Evolutionary conservation across 2,888 invertebrate species (phyloP), one percentile per base, ranked within the genome.

Genomic region (Drosophila kambysellisi): DNA sequence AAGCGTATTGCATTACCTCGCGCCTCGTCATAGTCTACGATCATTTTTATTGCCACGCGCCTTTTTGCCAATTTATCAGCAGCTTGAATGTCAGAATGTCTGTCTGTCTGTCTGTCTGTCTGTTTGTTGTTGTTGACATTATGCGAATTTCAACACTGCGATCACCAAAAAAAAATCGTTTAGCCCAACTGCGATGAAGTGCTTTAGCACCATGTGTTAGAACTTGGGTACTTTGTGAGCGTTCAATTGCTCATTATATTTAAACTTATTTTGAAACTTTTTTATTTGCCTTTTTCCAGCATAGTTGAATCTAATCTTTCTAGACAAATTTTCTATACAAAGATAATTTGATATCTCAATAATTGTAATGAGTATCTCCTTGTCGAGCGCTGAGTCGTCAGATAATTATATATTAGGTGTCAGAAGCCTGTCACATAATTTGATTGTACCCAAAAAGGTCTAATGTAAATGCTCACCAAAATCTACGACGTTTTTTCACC

Each of bases 11-110:
- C 89, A 87, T 84, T 88, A 87, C 83, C 81, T 77, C 71, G 75
- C 70, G 79, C 25, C 58, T 46, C 61, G 57, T 63, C 67, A 81
- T 35, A 60, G 66, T 37, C 37, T 58, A 30, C 43, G 53, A 64
- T 82, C 50, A 76, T 73, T 82, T 87, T 81, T 77, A 79, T 70
- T 80, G 90, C 81, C 88, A 91, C 91, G 88, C 91, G 89, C 82
- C 88, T 85, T 81, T 68, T 68, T 58, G 72, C 65, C 74, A 82
- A 76, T 79, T 83, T 79, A 88, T 89, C 83, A 81, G 81, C 63
- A 63, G 43, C 64, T 76, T 80, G 76, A 81, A 81, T 81, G 85
- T 87, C 89, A 83, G 30, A 41, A 30, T 60, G 63, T 43, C 63
- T 11, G 30, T 30, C 35, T 53, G 6, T 48, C 67, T 32, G 25